Conservation (phyloP, 2,797 vertebrate genomes). For the Xiphophorus birchmanni region DNA sequence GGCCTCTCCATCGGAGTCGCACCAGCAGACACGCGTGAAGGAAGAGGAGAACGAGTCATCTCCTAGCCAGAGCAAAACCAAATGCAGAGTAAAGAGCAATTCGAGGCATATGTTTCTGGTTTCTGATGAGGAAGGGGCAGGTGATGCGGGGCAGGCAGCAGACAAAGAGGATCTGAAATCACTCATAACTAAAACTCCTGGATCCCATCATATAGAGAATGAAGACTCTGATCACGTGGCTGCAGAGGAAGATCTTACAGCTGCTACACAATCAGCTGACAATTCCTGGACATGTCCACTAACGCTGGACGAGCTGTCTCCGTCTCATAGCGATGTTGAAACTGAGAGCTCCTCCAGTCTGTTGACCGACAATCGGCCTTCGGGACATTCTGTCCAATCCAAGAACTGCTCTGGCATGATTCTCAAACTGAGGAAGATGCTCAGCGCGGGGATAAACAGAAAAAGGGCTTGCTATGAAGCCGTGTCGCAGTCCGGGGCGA, state of each 20-base stretch:
- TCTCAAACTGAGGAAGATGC: conserved; percentile 79
- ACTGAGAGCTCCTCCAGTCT: conserved; percentile 29
- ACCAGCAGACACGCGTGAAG: conserved; percentile 19
- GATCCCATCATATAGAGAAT: conserved; percentile 15
- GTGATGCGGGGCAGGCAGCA: conserved; percentile 15
- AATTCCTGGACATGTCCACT: conserved; percentile 71
- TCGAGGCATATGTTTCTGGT: conserved; percentile 71
- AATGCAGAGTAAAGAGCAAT: conserved; percentile 70
- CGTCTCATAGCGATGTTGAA: conserved; percentile 55
- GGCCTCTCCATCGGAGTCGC: conserved; percentile 1
- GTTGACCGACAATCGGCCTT: conserved; percentile 9
- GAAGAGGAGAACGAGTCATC: conserved; percentile 23
- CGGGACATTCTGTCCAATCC: conserved; percentile 31
- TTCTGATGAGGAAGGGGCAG: conserved; percentile 57
- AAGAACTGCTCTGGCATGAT: conserved; percentile 72
- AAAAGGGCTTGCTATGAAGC: conserved; percentile 60
- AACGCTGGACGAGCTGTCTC: conserved; percentile 62
- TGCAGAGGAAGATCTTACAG: conserved; percentile 23
- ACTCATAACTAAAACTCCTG: conserved; percentile 18
- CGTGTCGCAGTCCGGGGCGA: conserved; percentile 40
- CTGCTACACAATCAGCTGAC: conserved; percentile 18
- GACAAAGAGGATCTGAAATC: conserved; percentile 23
- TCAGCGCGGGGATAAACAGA: conserved; percentile 42
- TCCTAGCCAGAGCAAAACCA: conserved; percentile 48
- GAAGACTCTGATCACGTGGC: conserved; percentile 5